Base-by-base conservation (phyloP, 2,888 invertebrate genomes). In the Julus scandinavius region DNA sequence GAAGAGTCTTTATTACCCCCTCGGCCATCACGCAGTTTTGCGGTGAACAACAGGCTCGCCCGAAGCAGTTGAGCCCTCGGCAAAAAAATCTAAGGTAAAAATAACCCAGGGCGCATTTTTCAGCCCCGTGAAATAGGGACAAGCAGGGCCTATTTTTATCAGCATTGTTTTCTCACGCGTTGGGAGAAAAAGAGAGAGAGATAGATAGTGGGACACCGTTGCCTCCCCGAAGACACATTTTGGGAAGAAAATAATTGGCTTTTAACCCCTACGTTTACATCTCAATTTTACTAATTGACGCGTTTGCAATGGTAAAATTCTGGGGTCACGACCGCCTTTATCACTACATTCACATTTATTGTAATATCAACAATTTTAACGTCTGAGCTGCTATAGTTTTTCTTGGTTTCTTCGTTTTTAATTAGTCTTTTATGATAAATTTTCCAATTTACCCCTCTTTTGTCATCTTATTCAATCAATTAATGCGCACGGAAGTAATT, bases 31-130 rank as follows among this genome's bases (percentile, higher is more conserved):
- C 7, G 45, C 45, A 45, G 45, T 45, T 45, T 45, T 7, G 45
- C 45, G 45, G 7, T 45, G 45, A 45, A 45, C 45, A 45, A 45
- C 45, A 45, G 45, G 13, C 54, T 0, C 13, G 54, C 54, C 2
- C 2, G 13, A 17, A 11, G 3, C 6, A 54, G 6, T 49, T 49
- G 49, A 6, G 11, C 49, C 49, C 49, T 49, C 49, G 49, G 49
- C 1, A 17, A 63, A 63, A 63, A 63, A 45, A 45, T 7, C 5
- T 7, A 7, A 45, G 45, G 45, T 63, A 63, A 63, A 63, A 63
- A 63, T 63, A 63, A 63, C 13, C 20, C 63, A 15, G 63, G 63
- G 63, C 63, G n/a, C 63, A 63, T 63, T 63, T 63, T n/a, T 63
- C 5, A 17, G 1, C 50, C n/a, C n/a, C n/a, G 63, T 17, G 63